Conservation (phyloP, 92 coral and sea anemone genomes). For the Anthopleura xanthogrammica region DNA sequence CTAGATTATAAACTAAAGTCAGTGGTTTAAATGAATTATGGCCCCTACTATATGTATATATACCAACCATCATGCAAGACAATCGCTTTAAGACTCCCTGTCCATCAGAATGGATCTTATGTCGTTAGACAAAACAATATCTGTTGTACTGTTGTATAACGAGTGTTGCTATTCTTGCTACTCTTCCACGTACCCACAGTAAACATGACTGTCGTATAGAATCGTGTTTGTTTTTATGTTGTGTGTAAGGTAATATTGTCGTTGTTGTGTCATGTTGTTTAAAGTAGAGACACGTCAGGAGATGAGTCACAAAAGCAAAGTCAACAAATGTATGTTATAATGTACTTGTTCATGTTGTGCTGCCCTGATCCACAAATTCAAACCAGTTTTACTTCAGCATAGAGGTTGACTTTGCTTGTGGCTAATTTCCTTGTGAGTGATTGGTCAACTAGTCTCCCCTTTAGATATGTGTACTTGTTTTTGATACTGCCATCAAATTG, state of each 20-base stretch:
- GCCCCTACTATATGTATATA: not conserved
- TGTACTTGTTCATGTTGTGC: too few species aligned
- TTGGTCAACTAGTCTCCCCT: too few species aligned
- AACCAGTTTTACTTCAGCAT: too few species aligned
- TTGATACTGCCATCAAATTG: too few species aligned
- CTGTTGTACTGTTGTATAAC: not conserved
- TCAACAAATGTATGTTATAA: too few species aligned
- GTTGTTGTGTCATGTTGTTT: not conserved
- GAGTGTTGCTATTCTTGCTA: not conserved
- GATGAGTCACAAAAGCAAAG: too few species aligned
- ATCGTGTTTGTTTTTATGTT: too few species aligned
- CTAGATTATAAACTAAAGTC: constrained; percentile 12
- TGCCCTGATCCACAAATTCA: too few species aligned
- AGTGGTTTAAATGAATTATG: not conserved
- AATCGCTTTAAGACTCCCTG: not conserved
- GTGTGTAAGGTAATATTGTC: not conserved
- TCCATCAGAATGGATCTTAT: not conserved
- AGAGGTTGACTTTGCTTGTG: too few species aligned
- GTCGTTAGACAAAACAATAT: not conserved
- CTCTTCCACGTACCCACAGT: not conserved
- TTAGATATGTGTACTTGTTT: too few species aligned
- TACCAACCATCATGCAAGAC: not conserved
- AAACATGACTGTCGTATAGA: not conserved
- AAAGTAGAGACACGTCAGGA: not conserved
- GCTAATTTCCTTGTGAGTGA: too few species aligned